A percentile compares a stretch with the other conserved stretches of the same genome.
phyloP scores from a whole-genome alignment of 1,140 invertebrate species.

The Pogonomyrmex barbatus region DNA sequence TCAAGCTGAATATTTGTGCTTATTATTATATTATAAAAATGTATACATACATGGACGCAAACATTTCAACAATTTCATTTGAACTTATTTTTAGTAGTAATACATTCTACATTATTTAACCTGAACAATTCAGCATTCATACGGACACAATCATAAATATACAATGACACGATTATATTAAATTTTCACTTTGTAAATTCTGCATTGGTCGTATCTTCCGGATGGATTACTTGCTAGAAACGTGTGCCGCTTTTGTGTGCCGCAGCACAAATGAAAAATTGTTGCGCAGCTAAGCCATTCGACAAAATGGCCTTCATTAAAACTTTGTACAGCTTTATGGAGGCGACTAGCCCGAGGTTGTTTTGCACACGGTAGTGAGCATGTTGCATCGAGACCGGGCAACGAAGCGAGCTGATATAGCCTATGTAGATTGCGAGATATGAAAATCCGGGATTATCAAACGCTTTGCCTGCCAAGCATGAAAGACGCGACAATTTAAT shows the following conservation, averaged over 20 bases:
- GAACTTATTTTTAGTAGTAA: neutral
- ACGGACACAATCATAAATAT: neutral
- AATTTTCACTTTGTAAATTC: constrained; percentile 47
- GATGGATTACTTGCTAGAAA: constrained; percentile 51
- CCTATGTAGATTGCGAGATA: constrained; percentile 47
- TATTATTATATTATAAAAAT: no score
- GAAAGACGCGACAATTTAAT: constrained; percentile 59
- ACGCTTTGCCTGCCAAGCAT: constrained; percentile 45
- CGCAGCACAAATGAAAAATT: constrained; percentile 22
- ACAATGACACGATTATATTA: neutral
- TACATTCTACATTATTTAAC: neutral
- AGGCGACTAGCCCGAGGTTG: constrained; percentile 57
- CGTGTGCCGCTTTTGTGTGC: constrained; percentile 41
- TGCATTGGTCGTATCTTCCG: constrained; percentile 25
- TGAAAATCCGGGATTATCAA: constrained; percentile 58
- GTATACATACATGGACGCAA: no score
- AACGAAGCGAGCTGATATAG: constrained; percentile 39
- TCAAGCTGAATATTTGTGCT: no score
- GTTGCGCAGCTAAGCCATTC: constrained; percentile 43
- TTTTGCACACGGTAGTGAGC: constrained; percentile 57
- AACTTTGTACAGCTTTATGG: constrained; percentile 66
- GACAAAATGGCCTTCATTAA: constrained; percentile 72
- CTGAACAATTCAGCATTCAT: neutral
- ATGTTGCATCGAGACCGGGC: constrained; percentile 22
- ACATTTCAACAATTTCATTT: neutral